These are phyloP conservation scores for Sebastolobus alascanus DNA, from an alignment of 2,797 vertebrate species.

Conservation along the genomic window DNA sequence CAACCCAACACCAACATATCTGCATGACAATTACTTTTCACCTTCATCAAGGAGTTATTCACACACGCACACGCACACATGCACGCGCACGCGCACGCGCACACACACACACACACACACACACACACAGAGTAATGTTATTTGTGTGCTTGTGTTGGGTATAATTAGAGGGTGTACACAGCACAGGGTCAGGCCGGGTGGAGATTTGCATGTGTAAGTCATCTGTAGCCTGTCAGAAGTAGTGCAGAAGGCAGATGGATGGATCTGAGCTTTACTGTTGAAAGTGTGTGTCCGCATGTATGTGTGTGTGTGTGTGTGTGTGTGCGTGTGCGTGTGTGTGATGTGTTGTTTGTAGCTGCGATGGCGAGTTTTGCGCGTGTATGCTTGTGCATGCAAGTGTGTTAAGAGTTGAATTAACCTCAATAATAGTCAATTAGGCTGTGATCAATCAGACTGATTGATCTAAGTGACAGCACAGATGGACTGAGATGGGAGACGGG, in stretches of 20 bases:
- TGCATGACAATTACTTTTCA: constrained; percentile 99
- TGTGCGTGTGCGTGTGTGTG: constrained; percentile 16
- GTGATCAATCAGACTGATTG: constrained; percentile 99
- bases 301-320: constrained; percentile 17
- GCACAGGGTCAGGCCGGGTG: constrained; percentile 94
- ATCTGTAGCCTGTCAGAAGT: constrained; percentile 98
- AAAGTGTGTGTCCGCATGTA: constrained; percentile 80
- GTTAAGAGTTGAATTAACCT: constrained; percentile 99
- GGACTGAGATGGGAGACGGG: constrained; percentile 84
- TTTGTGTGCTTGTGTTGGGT: constrained; percentile 97
- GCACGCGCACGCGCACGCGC: constrained; percentile 88
- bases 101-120: constrained; percentile 88
- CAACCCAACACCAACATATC: constrained; percentile 87
- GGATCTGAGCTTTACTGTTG: constrained; percentile 72
- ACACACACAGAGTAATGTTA: constrained; percentile 91
- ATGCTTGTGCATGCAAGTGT: constrained; percentile 68
- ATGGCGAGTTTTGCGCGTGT: constrained; percentile 39
- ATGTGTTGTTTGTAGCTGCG: constrained; percentile 59
- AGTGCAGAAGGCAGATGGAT: constrained; percentile 96
- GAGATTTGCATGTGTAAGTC: constrained; percentile 98
- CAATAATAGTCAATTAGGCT: constrained; percentile 96
- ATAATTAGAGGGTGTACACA: constrained; percentile 98
- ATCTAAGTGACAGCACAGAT: constrained; percentile 95
- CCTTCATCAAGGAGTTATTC: constrained; percentile 94
- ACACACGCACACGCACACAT: constrained; percentile 89